Evolutionary conservation across 2,888 invertebrate genomes (phyloP), one percentile per base, ranked within the genome.

Genomic region (Eupsilia transversa): DNA sequence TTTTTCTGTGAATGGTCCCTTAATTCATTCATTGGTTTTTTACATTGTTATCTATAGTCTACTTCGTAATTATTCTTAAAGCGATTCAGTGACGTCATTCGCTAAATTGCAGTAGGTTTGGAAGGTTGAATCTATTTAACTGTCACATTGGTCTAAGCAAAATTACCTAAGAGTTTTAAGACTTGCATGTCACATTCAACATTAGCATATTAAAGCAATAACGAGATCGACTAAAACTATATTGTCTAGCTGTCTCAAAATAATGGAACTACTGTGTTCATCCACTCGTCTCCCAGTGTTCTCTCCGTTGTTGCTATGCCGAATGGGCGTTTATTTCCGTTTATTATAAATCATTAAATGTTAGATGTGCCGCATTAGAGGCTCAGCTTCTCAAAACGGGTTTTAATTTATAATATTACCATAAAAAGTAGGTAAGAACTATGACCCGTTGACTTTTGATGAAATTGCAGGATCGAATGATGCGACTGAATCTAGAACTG

Each of bases 321-420:
- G 54, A 82, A 82, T 76, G 77, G 77, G 81, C 81, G 77, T 86
- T 83, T 87, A 77, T 86, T 86, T 86, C 88, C 88, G 79, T 86
- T 87, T 86, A 83, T 86, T 86, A 87, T 83, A 86, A 86, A 87
- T 85, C 80, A 87, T 80, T 82, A 80, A 57, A 86, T 41, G 85
- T 82, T 71, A 79, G 82, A 86, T 73, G 71, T 83, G 77, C 83
- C 79, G 77, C 78, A 81, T 85, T 85, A 75, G 27, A 81, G 76
- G 82, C 82, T 75, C 41, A 79, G 68, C 54, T 60, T 74, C 33
- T 38, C 33, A 60, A 77, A 87, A 87, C 88, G 46, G 72, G 86
- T 87, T 82, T 77, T 75, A 60, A 61, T 75, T 76, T 74, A 43
- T 72, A 66, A 69, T 77, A 74, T 70, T 72, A 71, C 54, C 61